Percentiles rank a stretch among this genome's conserved stretches.
These are phyloP conservation scores for Etheostoma spectabile DNA, from an alignment of 2,113 vertebrate genomes.

Conservation along the genomic window DNA sequence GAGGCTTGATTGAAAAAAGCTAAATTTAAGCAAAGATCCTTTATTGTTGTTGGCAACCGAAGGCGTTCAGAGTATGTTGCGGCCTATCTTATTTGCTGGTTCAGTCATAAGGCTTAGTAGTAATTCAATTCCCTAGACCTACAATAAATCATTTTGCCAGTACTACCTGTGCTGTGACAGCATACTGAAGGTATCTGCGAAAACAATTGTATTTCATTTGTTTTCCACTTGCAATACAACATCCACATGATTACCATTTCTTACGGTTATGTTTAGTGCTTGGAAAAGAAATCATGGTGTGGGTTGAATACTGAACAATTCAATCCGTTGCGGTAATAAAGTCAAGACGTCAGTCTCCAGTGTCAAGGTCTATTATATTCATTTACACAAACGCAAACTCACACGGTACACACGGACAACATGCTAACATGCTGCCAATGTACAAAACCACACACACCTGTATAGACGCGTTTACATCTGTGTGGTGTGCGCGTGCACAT, in stretches of 20 bases:
- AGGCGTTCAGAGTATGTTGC: neutral
- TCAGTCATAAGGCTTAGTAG: neutral
- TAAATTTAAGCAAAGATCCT: neutral
- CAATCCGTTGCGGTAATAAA: neutral
- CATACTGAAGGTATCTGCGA: neutral
- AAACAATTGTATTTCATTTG: neutral
- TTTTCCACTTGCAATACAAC: neutral
- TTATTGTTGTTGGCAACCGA: neutral
- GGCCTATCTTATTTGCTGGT: neutral
- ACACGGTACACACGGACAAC: neutral
- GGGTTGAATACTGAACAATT: neutral
- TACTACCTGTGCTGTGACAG: neutral
- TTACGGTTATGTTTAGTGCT: neutral
- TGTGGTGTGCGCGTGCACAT: too few species aligned
- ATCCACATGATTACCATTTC: neutral
- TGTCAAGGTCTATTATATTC: neutral
- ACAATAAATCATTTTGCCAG: neutral
- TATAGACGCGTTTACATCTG: neutral
- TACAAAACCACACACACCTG: conserved; percentile 1
- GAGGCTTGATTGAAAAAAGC: neutral
- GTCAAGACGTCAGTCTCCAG: neutral
- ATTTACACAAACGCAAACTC: conserved; percentile 6
- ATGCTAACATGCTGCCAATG: neutral
- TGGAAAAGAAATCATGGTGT: neutral
- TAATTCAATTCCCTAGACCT: neutral